These are phyloP conservation scores for Tricholaema leucomelas DNA, from an alignment of 2,113 vertebrate species.

Conservation along the genomic window DNA sequence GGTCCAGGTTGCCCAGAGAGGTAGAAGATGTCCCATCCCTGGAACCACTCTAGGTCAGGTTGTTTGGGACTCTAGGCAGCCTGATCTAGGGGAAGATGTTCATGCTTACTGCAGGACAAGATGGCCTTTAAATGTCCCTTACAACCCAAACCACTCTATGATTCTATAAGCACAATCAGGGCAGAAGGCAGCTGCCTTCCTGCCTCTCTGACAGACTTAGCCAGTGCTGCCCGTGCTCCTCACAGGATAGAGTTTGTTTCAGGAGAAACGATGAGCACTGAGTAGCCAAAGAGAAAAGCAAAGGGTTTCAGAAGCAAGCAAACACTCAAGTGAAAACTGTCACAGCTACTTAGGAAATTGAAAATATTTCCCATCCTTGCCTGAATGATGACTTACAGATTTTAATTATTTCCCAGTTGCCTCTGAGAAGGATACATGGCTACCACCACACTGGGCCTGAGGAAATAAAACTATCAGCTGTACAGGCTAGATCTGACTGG, in stretches of 20 bases:
- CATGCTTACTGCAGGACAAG: not conserved
- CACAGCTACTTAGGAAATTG: constrained; percentile 23
- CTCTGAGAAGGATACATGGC: not conserved
- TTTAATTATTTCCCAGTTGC: constrained; percentile 29
- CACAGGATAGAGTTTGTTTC: not conserved
- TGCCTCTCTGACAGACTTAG: not conserved
- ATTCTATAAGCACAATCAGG: not conserved
- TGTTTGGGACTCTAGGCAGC: not conserved
- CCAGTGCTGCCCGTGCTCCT: not conserved
- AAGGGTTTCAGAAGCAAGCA: constrained; percentile 4
- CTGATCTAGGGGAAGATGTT: not conserved
- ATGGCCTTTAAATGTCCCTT: not conserved
- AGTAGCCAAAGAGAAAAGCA: not conserved
- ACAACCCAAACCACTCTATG: not conserved
- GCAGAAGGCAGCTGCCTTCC: not conserved
- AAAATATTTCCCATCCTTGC: constrained; percentile 33
- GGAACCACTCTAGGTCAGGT: not conserved
- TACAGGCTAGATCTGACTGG: not conserved
- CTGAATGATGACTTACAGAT: constrained; percentile 26
- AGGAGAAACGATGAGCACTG: not conserved
- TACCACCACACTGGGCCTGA: not conserved
- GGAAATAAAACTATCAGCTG: constrained; percentile 16
- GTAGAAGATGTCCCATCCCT: not conserved
- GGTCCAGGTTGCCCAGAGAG: not conserved
- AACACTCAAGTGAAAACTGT: constrained; percentile 2